Evolutionary conservation across 1,140 invertebrate genomes (phyloP), one percentile per base, ranked within the genome.

Genomic region (Ectropis grisescens): DNA sequence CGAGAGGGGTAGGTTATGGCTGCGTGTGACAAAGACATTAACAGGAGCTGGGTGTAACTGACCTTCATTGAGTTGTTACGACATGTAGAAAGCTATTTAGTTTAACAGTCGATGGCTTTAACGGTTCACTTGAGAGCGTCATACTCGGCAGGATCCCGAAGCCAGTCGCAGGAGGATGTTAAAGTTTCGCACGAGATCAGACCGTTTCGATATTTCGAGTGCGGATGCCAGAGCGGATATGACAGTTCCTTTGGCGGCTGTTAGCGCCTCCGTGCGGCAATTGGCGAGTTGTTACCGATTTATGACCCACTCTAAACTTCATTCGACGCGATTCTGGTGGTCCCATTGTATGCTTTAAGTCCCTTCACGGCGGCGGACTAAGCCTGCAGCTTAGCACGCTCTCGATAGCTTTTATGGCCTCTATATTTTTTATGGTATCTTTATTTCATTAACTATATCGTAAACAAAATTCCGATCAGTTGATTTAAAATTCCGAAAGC

Each of bases 241-340:
- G 57, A 36, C 57, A 45, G 54, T 67, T 65, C 57, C 55, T 61
- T 58, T 48, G 39, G 41, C 44, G 57, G n/a, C 52, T 53, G 60
- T 79, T 79, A 68, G 64, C 75, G 75, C 75, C 75, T 72, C 75
- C 68, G 71, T 71, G 61, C 48, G 68, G 60, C 71, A 72, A 80
- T 76, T 76, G 70, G 75, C 75, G 42, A 67, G 71, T 70, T 65
- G 65, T 80, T 69, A 74, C 68, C 64, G 66, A 72, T 80, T 80
- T 76, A 80, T 50, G 56, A 56, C 58, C 68, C 66, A 72, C 71
- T 80, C 74, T 71, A 67, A 72, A 75, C 43, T 70, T 75, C 66
- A 70, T 74, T 61, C 68, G 53, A 55, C 47, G 48, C 70, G 44
- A 64, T 72, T 72, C 57, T 64, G 71, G 75, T 76, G 75, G 75